Evolutionary conservation across 2,888 invertebrate species (phyloP), one percentile per base, ranked within the genome.

Genomic region (Galerucella nymphaeae): DNA sequence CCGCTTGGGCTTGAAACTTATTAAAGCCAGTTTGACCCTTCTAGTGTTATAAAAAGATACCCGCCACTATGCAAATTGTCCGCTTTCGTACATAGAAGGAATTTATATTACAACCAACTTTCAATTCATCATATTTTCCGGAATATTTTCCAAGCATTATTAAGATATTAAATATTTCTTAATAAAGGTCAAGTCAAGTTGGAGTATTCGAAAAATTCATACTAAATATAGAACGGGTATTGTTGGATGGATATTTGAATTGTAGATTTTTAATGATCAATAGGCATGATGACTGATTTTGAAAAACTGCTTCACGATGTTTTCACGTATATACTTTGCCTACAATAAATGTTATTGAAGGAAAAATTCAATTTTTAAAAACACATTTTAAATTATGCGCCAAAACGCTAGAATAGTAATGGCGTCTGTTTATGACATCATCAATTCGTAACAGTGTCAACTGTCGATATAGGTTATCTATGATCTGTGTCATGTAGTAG

Each of bases 151-250:
- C 77, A 77, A 80, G 76, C 77, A 76, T 78, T 71, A 73, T 71
- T 67, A n/a, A 74, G 76, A 78, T 80, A 80, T 80, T 79, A 79
- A 80, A 80, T 80, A 80, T 80, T 80, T 80, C 73, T 76, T 71
- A 71, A 76, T 72, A 78, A 78, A 78, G 79, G 78, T 79, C 79
- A 79, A 79, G 73, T 72, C 63, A 30, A 68, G 9, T 18, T 11
- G 45, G 53, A 61, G 23, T 66, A 70, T 66, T 71, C 66, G 65
- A 66, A 73, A 64, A 69, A 69, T 73, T 73, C 62, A 70, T 64
- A 75, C 72, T 75, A 73, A 75, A 75, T 73, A 69, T 68, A 71
- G 69, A 65, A 53, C 61, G 71, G 62, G 53, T 69, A 75, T 73
- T 75, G 73, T 73, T 68, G 71, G 65, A 70, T 66, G 45, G 57